These are phyloP conservation scores for Myanophis thanlyinensis DNA, from an alignment of 2,113 vertebrate species.

Conservation along the genomic window DNA sequence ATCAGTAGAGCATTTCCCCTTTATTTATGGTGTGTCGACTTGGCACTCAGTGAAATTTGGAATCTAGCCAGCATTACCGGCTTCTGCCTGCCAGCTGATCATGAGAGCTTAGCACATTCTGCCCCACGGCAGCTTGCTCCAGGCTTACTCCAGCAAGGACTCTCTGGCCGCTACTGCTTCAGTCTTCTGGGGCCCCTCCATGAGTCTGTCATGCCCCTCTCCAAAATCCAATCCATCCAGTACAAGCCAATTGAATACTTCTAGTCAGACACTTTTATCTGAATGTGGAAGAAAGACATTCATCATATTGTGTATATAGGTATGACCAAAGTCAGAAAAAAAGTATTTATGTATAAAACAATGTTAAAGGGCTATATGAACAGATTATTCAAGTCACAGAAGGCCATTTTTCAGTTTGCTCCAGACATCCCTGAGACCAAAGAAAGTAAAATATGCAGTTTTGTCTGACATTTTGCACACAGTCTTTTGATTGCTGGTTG, in stretches of 20 bases:
- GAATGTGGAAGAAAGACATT: not conserved
- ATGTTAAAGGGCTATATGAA: not conserved
- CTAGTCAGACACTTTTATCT: not conserved
- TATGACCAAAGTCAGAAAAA: not conserved
- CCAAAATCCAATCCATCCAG: not conserved
- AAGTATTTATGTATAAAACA: not conserved
- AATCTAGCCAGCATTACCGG: too few relatives aligned
- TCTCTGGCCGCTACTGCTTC: too few relatives aligned
- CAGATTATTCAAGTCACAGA: not conserved
- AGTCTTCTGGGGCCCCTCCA: too few relatives aligned
- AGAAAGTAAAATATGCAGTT: not conserved
- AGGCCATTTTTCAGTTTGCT: not conserved
- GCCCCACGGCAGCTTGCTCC: too few relatives aligned
- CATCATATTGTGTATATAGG: not conserved
- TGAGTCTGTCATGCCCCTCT: too few relatives aligned
- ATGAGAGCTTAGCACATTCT: too few relatives aligned
- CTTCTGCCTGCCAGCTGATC: too few relatives aligned
- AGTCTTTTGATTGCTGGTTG: constrained; percentile 31
- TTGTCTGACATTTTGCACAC: constrained; percentile 14
- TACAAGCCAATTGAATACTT: not conserved
- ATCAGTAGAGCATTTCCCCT: too few relatives aligned
- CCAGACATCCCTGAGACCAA: not conserved
- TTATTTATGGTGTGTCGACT: too few relatives aligned
- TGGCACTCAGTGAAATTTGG: too few relatives aligned
- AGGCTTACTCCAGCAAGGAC: too few relatives aligned